These are phyloP conservation scores for Macrocentrus cingulum DNA, from an alignment of 1,140 invertebrate genomes.

Conservation along the genomic window DNA sequence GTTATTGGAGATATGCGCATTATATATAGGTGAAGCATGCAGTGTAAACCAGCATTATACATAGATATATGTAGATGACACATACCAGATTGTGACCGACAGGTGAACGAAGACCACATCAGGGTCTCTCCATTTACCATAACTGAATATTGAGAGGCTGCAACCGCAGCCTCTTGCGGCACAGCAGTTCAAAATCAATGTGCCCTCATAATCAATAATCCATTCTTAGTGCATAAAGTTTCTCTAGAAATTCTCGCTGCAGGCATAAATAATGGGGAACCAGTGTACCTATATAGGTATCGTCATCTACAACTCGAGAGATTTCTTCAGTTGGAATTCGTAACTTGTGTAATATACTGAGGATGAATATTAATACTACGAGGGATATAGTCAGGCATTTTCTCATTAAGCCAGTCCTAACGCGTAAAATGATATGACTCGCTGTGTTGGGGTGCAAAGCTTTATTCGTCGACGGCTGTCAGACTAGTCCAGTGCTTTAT, in stretches of 20 bases:
- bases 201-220: neutral
- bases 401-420: constrained; percentile 42
- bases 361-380: no score
- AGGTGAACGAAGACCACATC: neutral
- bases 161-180: constrained; percentile 13
- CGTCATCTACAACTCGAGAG: no score
- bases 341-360: no score
- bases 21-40: constrained; percentile 13
- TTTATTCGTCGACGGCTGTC: neutral
- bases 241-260: no score
- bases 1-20: constrained; percentile 18
- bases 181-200: neutral
- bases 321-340: no score
- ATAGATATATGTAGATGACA: neutral
- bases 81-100: neutral
- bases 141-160: constrained; percentile 21
- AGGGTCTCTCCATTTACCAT: constrained; percentile 16
- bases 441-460: constrained; percentile 19
- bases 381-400: constrained; percentile 41
- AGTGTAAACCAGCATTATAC: neutral
- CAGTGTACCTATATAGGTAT: no score
- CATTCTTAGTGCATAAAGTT: neutral
- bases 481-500: no score
- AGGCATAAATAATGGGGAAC: no score
- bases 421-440: constrained; percentile 40